Base-by-base conservation (phyloP, 2,113 vertebrate species). In the Neoarius graeffei region DNA sequence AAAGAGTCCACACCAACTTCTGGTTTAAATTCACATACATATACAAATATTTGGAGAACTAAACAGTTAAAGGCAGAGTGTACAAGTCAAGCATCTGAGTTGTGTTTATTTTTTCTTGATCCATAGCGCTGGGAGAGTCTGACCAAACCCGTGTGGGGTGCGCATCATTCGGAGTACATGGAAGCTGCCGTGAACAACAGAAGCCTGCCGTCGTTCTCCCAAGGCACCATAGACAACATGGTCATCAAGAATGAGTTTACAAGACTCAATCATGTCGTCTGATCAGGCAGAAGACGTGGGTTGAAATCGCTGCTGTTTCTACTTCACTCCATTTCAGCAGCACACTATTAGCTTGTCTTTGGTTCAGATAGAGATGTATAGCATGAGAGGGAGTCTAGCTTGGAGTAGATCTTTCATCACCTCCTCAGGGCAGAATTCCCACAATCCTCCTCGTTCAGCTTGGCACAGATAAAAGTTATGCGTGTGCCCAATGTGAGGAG, bases 121-220 rank as follows among this genome's bases (percentile, higher is more conserved):
- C 62, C 48, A 1, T 92, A 96, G 96, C 96, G 96, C 60, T 96
- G 95, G 96, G 90, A 91, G 17, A 90, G 90, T 90, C 94, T 96
- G 93, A 96, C 95, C 91, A 93, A 81, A 57, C 96, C 96, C 0
- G 92, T 96, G 66, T 96, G 96, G 96, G 95, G 95, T 14, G 67
- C 73, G 13, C 96, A 96, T 86, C 95, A 96, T 87, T 91, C 96
- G 86, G 96, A 96, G 88, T 96, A 96, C 93, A 96, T 96, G 96
- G 93, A 94, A 48, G 93, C 95, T 0, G 95, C 93, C 84, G 81
- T 86, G 13, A 92, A 95, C 88, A 89, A 94, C 87, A 95, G 94
- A 91, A 94, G 95, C 56, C 92, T 95, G 84, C 91, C 88, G 57
- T 93, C 94, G 0, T 83, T 95, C 88, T 94, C 94, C 0, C 93